Evolutionary conservation across 2,797 vertebrate species (phyloP), one percentile per base, ranked within the genome.

Genomic region (Prunella strophiata): DNA sequence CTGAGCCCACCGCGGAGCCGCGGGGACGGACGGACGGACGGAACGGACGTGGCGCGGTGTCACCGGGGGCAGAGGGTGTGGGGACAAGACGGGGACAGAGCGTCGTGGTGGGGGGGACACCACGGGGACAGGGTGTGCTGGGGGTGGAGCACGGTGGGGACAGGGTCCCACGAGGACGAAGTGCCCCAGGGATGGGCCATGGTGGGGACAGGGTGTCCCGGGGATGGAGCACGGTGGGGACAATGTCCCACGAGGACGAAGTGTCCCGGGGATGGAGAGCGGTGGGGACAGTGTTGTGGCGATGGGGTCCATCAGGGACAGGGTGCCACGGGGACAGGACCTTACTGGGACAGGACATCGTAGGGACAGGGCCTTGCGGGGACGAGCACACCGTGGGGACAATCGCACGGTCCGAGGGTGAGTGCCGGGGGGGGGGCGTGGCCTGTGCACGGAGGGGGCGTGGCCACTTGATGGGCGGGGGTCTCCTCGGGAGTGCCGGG

Each of bases 151-250:
- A 36, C 0, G 27, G 66, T 10, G 34, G 34, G 34, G 34, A 34
- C 34, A 34, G 34, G 14, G 47, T 22, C 25, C 2, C 29, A 5
- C 2, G 58, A 19, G 30, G 38, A 42, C 19, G 8, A 22, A 34
- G n/a, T 8, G 19, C 1, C 5, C 16, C 14, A 3, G 22, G n/a
- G 18, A 30, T 12, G 42, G 32, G 6, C 7, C 30, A 9, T 3
- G 2, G 16, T 5, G 55, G 55, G 55, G 55, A 58, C 55, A 34
- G 10, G 29, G 19, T 30, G n/a, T 32, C 43, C 29, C 20, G 45
- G 7, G 26, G n/a, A 1, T 50, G 61, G 34, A 13, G 4, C 36
- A 20, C 3, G 1, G 7, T 57, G 66, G 23, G 23, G 17, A 48
- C 22, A 48, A 45, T 6, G 38, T 40, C 29, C 18, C 45, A 5